phyloP scores from a whole-genome alignment of 2,113 vertebrate genomes.

The Tenrec ecaudatus region DNA sequence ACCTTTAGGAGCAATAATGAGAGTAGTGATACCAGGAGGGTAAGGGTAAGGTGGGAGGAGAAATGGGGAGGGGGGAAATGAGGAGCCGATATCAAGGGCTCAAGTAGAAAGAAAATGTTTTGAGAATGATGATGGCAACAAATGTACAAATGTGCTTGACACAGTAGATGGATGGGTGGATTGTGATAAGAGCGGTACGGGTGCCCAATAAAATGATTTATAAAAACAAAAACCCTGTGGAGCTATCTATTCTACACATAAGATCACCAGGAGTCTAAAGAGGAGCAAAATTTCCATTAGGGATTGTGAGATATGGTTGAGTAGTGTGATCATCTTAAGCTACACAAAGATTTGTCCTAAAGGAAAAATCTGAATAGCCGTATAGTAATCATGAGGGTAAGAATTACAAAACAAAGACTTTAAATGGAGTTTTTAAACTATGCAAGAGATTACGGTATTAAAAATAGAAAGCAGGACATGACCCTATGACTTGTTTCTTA shows the following conservation, averaged over 20 bases:
- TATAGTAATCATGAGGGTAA: not conserved
- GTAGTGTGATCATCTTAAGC: not conserved
- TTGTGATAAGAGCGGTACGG: too few relatives aligned
- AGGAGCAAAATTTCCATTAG: not conserved
- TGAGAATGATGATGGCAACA: too few relatives aligned
- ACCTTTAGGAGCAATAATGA: too few relatives aligned
- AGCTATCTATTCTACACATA: not conserved
- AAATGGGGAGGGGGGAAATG: too few relatives aligned
- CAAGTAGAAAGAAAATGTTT: too few relatives aligned
- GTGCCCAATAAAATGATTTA: too few relatives aligned
- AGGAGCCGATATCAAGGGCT: too few relatives aligned
- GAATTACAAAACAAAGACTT: not conserved
- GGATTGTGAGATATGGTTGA: not conserved
- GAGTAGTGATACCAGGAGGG: too few relatives aligned
- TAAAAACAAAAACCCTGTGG: too few relatives aligned
- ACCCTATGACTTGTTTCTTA: conserved; percentile 42
- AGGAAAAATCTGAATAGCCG: not conserved
- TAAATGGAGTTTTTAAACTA: not conserved
- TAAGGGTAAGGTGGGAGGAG: too few relatives aligned
- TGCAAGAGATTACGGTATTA: not conserved
- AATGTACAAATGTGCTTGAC: too few relatives aligned
- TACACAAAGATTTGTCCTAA: not conserved
- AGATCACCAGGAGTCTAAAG: not conserved
- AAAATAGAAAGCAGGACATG: conserved; percentile 30
- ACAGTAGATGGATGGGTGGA: too few relatives aligned